Percentiles rank a stretch among this genome's conserved stretches.
These are phyloP conservation scores for Apocrypta bakeri DNA, from an alignment of 1,140 invertebrate genomes.

Conservation along the genomic window DNA sequence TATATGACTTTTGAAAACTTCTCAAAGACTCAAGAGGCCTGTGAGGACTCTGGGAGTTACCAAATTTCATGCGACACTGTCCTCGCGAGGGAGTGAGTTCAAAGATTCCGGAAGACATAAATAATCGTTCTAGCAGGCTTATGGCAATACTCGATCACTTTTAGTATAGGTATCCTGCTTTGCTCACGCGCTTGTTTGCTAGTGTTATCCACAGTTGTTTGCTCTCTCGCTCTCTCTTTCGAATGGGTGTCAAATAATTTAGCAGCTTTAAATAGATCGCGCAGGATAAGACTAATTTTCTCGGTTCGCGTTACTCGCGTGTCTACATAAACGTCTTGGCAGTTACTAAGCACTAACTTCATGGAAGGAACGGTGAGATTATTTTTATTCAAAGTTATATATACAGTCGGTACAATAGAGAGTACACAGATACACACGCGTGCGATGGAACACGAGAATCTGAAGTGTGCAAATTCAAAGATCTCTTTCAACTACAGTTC, in stretches of 20 bases:
- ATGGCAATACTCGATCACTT: constrained; percentile 38
- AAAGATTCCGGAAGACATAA: constrained; percentile 45
- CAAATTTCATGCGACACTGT: not conserved
- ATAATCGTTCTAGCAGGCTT: constrained; percentile 33
- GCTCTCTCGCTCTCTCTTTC: not conserved
- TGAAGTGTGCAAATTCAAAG: not conserved
- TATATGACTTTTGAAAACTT: not conserved
- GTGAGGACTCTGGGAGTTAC: constrained; percentile 7
- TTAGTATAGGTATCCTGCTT: constrained; percentile 4
- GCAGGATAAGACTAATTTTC: not conserved
- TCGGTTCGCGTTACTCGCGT: not conserved
- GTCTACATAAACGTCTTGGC: no score
- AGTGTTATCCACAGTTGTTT: constrained; percentile 40
- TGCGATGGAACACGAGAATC: no score
- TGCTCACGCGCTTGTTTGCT: constrained; percentile 26
- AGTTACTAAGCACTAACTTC: no score
- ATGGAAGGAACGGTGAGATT: no score
- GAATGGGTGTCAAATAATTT: not conserved
- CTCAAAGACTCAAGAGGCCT: no score
- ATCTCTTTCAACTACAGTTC: not conserved
- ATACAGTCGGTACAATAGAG: not conserved
- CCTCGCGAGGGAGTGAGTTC: not conserved
- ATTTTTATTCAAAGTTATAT: no score
- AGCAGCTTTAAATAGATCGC: constrained; percentile 10
- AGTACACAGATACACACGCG: no score